phyloP scores from a whole-genome alignment of 2,797 vertebrate species.

The Cacajao melanocephalus region DNA sequence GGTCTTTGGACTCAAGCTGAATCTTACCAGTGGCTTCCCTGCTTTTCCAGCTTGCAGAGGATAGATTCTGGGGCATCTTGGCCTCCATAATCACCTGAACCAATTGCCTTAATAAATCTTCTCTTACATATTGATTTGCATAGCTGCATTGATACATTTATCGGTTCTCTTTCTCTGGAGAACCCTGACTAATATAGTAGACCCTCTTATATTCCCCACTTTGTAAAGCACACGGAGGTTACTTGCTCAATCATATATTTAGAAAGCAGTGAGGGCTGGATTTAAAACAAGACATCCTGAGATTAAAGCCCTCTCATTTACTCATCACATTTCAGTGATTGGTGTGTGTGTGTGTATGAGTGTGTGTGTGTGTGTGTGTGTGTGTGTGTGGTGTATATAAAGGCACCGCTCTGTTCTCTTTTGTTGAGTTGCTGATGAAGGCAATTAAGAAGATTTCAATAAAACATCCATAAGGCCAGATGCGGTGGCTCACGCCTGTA shows the following conservation, averaged over 20 bases:
- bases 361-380: not conserved
- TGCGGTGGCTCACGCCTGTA: too few relatives aligned
- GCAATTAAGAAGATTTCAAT: not conserved
- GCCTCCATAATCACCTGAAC: too few relatives aligned
- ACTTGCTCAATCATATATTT: not conserved
- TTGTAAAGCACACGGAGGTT: not conserved
- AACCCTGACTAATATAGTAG: not conserved
- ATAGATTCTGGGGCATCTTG: not conserved
- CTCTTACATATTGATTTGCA: not conserved
- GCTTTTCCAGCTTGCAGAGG: not conserved
- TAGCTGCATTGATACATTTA: not conserved
- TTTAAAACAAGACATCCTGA: not conserved
- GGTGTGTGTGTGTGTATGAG: not conserved
- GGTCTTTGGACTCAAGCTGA: not conserved
- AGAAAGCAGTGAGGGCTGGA: not conserved
- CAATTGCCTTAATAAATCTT: not conserved
- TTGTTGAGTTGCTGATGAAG: not conserved
- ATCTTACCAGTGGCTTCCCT: not conserved
- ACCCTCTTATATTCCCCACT: not conserved
- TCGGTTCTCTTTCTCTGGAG: not conserved
- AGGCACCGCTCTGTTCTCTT: not conserved
- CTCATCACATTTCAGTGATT: not conserved
- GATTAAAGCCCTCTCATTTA: fast-evolving
- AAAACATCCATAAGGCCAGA: too few relatives aligned
- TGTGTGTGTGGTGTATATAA: not conserved